Percentiles rank a stretch among this genome's conserved stretches.
phyloP scores from a whole-genome alignment of 2,888 invertebrate genomes.

The Drosophila meridiana region DNA sequence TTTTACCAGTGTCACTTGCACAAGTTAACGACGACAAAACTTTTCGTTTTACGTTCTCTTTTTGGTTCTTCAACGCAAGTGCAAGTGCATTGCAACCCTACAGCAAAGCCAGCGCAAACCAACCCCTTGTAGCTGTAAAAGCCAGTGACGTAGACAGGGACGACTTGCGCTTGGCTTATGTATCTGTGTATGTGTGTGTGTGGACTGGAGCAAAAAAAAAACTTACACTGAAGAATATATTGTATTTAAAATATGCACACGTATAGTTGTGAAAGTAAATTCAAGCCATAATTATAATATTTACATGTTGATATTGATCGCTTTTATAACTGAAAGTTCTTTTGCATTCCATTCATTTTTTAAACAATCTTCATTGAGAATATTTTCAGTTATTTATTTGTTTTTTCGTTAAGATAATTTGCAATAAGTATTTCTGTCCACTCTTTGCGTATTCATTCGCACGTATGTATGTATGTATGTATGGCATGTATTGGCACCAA shows the following conservation, averaged over 20 bases:
- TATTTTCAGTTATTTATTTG: neutral
- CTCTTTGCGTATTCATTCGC: neutral
- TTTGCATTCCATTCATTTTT: neutral
- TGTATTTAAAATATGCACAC: neutral
- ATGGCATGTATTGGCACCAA: neutral
- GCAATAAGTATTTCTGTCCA: neutral
- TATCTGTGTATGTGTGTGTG: neutral
- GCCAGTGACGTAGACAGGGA: constrained; percentile 32
- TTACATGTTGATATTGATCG: too few species aligned
- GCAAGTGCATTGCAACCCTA: constrained; percentile 60
- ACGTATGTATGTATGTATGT: neutral
- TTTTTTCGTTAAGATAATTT: neutral
- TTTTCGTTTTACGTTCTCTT: constrained; percentile 26
- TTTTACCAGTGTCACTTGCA: constrained; percentile 41
- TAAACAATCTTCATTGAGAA: neutral
- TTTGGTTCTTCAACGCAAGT: constrained; percentile 45
- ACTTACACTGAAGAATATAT: neutral
- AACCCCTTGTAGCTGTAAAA: constrained; percentile 45
- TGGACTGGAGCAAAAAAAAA: neutral
- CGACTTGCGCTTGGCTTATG: neutral
- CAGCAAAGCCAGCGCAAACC: constrained; percentile 37
- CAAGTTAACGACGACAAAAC: constrained; percentile 38
- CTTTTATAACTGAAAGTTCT: neutral
- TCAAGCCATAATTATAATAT: neutral
- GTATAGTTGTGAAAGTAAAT: neutral